Evolutionary conservation across 2,113 vertebrate species (phyloP), one percentile per base, ranked within the genome.

Genomic region (Chamaea fasciata): DNA sequence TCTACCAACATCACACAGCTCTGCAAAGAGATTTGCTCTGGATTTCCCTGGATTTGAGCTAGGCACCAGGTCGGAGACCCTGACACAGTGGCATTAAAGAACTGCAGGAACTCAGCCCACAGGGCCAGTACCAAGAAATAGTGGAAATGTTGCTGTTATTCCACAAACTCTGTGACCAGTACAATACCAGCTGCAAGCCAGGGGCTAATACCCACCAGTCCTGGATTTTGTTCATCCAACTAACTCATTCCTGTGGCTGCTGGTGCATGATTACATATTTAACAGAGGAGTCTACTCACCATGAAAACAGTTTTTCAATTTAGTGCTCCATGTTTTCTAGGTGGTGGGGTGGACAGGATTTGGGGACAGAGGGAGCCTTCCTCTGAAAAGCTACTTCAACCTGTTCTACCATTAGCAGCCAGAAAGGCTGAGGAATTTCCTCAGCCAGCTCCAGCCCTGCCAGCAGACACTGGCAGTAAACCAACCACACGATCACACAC

Each of bases 11-110:
- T 52, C 41, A n/a, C 52, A 57, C 39, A 73, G 55, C n/a, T 49
- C 83, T 41, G 46, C 80, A 60, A 69, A 65, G 75, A 75, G 70
- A 89, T 95, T 89, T 94, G 55, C 55, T 95, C 50, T 0, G 6
- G 71, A 88, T 93, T 93, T 87, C 84, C 73, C 77, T 59, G 79
- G 82, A 90, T 92, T 87, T 81, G n/a, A 69, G 53, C n/a, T 78
- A 78, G 85, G 56, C 70, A 75, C 60, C 2, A 2, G 67, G 70
- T 94, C 52, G 71, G 52, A 92, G 19, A 75, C n/a, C 22, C 55
- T 31, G 59, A 44, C 8, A 9, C 9, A 68, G 59, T 8, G 18
- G 23, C 65, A 69, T 41, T 27, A 64, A 56, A 88, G 79, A 74
- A 47, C n/a, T 14, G 2, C 65, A 75, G 65, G 60, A 92, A 65